Conservation (phyloP, 1,140 invertebrate genomes). For the Gonioctena quinquepunctata region DNA sequence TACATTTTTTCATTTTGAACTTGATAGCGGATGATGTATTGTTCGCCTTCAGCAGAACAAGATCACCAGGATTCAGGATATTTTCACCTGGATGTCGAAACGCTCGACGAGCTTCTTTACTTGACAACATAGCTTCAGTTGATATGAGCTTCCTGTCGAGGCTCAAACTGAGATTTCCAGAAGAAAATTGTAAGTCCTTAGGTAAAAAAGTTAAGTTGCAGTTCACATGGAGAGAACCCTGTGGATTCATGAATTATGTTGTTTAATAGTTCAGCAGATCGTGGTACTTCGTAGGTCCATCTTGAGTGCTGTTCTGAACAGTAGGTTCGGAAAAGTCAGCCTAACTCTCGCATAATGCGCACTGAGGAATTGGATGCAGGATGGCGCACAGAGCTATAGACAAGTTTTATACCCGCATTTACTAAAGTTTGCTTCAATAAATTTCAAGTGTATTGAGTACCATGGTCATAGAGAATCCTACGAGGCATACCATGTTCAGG, state of each 20-base stretch:
- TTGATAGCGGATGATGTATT: background rate
- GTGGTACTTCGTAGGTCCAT: slow-evolving; percentile 11
- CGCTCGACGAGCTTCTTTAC: background rate
- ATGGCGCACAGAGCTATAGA: slow-evolving; percentile 11
- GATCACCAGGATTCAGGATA: background rate
- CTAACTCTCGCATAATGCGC: slow-evolving; percentile 11
- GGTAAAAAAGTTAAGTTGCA: background rate
- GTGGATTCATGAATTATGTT: slow-evolving; percentile 15
- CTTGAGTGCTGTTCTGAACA: slow-evolving; percentile 15
- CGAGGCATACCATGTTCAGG: background rate
- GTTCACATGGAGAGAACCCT: slow-evolving; percentile 2
- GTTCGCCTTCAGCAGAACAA: background rate
- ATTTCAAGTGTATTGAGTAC: slow-evolving; percentile 11
- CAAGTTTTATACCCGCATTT: background rate
- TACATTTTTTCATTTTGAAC: background rate
- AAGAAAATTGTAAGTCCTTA: too few species aligned
- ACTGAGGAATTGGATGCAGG: background rate
- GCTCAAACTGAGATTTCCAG: background rate
- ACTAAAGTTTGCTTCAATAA: slow-evolving; percentile 2
- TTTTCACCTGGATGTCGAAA: background rate
- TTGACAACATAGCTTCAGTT: too few species aligned
- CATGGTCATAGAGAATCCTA: background rate
- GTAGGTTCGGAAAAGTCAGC: slow-evolving; percentile 7
- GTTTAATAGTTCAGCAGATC: slow-evolving; percentile 5
- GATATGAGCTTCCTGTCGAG: too few species aligned